These are phyloP conservation scores for Eonycteris spelaea DNA, from an alignment of 2,113 vertebrate genomes.

Conservation along the genomic window DNA sequence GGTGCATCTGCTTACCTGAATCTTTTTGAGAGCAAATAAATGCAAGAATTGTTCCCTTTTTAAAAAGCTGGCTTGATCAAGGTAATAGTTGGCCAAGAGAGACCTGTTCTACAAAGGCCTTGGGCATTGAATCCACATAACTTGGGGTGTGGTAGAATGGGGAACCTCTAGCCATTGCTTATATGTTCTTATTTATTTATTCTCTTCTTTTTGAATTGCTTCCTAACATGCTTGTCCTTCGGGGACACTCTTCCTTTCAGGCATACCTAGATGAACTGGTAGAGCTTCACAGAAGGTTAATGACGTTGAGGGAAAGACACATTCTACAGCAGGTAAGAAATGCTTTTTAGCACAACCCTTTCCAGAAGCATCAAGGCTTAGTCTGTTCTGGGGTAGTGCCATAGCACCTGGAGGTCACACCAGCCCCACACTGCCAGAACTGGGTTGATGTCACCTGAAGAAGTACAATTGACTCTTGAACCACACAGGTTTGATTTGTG, in stretches of 20 bases:
- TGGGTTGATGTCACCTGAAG: not conserved
- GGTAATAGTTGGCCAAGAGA: not conserved
- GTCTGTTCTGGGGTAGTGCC: not conserved
- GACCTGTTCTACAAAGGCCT: not conserved
- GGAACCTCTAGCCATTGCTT: not conserved
- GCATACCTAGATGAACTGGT: conserved; percentile 97
- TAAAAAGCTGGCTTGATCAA: not conserved
- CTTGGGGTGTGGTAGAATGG: not conserved
- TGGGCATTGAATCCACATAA: not conserved
- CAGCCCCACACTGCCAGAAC: not conserved
- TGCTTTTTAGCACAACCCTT: not conserved
- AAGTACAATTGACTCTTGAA: not conserved
- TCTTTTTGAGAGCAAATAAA: conserved; percentile 15
- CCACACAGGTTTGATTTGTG: not conserved
- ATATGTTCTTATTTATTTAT: not conserved
- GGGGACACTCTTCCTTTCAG: conserved; percentile 80
- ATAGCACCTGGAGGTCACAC: not conserved
- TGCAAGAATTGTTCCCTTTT: not conserved
- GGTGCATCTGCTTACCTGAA: not conserved
- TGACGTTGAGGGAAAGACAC: conserved; percentile 95
- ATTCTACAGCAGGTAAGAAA: conserved; percentile 95
- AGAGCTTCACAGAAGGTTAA: conserved; percentile 97
- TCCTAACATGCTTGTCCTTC: conserved; percentile 62
- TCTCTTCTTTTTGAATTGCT: not conserved
- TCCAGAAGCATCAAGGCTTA: not conserved